Evolutionary conservation across 2,797 vertebrate species (phyloP), one percentile per base, ranked within the genome.

Genomic region (Falco biarmicus): DNA sequence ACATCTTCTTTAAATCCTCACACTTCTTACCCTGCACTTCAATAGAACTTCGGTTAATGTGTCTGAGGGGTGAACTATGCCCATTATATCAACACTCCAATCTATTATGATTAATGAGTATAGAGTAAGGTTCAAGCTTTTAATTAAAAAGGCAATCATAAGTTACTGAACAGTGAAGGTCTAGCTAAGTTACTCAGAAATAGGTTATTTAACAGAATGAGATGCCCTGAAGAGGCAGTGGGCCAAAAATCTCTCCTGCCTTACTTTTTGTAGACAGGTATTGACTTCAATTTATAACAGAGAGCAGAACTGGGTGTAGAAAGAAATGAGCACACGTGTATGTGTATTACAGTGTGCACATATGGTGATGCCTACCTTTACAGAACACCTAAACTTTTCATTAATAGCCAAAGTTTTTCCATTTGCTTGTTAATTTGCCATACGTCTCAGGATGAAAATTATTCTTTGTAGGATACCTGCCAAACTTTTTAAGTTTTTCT

Each of bases 141-240:
- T 95, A 89, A 96, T 96, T 96, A 96, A 95, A 97, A 95, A 92
- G 65, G 77, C 81, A 94, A 94, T 93, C 70, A 43, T 84, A 90
- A 92, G 86, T 79, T 90, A 87, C 75, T 87, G 77, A 96, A 69
- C 32, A 61, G 86, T 77, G 77, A 93, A 95, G 88, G 75, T 92
- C 88, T 87, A 78, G 57, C 41, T 89, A 71, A 82, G 92, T 89
- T 95, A 90, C 88, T 90, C 63, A 89, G 75, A 89, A 96, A 86
- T 75, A 87, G 75, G 75, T 94, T 96, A 85, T 96, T 95, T 89
- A 80, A 90, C 20, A 89, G 71, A 83, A 93, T 64, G 45, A 89
- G 88, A 39, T 93, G 71, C 48, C 81, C 70, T 86, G 90, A 89
- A 80, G 78, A 89, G 66, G 66, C 71, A 84, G 6, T 28, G 69